A percentile compares a stretch with the other conserved stretches of the same genome.
phyloP scores from a whole-genome alignment of 2,888 invertebrate species.

The Himalopsyche kuldschensis region DNA sequence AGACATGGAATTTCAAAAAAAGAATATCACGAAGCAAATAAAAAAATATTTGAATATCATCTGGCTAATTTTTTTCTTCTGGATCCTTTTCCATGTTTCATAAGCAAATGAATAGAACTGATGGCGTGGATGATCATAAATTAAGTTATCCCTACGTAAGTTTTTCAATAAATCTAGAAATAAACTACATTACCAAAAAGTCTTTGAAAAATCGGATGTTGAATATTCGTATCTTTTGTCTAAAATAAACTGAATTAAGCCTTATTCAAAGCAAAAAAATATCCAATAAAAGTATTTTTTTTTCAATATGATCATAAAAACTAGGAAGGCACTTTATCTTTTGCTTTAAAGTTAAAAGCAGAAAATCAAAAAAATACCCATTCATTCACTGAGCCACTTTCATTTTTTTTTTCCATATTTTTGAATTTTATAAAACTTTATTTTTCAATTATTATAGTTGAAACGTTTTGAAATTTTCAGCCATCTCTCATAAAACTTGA shows the following conservation, averaged over 20 bases:
- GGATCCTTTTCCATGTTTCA: neutral
- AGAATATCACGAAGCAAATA: neutral
- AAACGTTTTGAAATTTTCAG: no score
- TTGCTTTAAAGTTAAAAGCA: neutral
- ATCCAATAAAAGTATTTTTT: neutral
- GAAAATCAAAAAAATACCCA: no score
- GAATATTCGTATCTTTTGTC: neutral
- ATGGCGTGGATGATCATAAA: constrained; percentile 27
- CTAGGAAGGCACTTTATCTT: neutral
- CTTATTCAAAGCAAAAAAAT: neutral
- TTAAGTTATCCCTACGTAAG: constrained; percentile 16
- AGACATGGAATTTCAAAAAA: neutral
- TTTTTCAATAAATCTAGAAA: constrained; percentile 25
- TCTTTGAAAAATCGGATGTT: neutral
- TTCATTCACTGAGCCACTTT: no score
- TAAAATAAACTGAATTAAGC: neutral
- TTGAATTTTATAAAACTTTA: no score
- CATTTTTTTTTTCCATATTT: no score
- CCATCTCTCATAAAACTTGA: no score
- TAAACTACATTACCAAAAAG: neutral
- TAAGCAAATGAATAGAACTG: constrained; percentile 20
- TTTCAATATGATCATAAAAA: neutral
- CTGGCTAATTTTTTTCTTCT: neutral
- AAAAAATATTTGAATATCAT: neutral
- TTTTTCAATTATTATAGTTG: no score